phyloP scores from a whole-genome alignment of 1,140 invertebrate species.

The Cherax destructor region DNA sequence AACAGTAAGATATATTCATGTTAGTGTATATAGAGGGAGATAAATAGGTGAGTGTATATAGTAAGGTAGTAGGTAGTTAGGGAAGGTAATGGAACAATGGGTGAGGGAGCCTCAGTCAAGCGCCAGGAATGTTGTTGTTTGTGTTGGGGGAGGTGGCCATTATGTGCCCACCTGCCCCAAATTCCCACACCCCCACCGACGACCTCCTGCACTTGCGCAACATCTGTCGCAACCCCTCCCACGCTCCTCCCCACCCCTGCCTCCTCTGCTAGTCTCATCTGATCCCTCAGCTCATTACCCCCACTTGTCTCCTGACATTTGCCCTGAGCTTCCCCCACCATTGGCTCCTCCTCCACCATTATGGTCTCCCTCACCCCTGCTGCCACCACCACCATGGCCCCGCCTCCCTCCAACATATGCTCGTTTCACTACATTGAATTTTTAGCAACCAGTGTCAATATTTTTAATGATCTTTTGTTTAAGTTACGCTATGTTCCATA shows the following conservation, averaged over 20 bases:
- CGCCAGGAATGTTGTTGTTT: background rate
- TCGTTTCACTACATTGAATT: too few relatives aligned
- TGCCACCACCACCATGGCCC: too few relatives aligned
- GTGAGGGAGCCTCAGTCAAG: background rate
- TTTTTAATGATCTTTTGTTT: too few relatives aligned
- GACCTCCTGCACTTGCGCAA: background rate
- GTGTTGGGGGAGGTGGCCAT: background rate
- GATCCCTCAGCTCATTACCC: background rate
- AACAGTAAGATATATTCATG: too few relatives aligned
- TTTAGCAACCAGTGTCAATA: too few relatives aligned
- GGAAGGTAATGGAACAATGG: background rate
- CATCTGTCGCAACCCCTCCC: background rate
- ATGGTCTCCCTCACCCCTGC: background rate
- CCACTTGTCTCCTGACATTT: background rate
- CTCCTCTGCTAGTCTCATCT: background rate
- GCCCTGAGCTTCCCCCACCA: too few relatives aligned
- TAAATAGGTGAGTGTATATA: too few relatives aligned
- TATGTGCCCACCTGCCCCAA: slow-evolving; percentile 24
- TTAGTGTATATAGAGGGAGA: too few relatives aligned
- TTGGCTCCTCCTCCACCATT: background rate
- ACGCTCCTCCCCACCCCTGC: background rate
- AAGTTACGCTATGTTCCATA: too few relatives aligned
- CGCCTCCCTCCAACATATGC: too few relatives aligned
- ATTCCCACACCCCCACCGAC: slow-evolving; percentile 13
- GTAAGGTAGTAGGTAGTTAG: background rate